phyloP scores from a whole-genome alignment of 2,888 invertebrate genomes.

The Plebejus melissa region DNA sequence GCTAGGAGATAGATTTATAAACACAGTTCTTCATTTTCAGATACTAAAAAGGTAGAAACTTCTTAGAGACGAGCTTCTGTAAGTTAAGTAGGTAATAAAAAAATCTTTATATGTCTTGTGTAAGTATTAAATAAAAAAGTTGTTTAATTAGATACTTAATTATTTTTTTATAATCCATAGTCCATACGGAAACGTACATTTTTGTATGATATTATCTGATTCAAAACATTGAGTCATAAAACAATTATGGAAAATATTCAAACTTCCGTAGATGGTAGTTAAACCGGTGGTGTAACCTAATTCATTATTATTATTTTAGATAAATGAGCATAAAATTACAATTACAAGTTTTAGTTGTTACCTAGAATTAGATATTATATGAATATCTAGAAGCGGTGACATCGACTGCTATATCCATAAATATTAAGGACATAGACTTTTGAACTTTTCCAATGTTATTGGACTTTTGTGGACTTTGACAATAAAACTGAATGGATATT shows the following conservation, averaged over 20 bases:
- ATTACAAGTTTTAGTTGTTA: not conserved
- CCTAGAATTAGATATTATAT: not conserved
- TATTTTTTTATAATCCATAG: not conserved
- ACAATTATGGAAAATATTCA: conserved; percentile 8
- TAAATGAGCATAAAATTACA: not conserved
- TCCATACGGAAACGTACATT: not conserved
- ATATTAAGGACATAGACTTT: not conserved
- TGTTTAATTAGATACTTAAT: too few species aligned
- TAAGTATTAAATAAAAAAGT: too few species aligned
- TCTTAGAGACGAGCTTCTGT: not conserved
- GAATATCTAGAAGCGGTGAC: not conserved
- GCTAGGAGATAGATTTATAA: not conserved
- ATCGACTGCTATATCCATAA: not conserved
- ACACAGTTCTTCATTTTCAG: not conserved
- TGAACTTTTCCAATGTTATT: not conserved
- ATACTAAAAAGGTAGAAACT: not conserved
- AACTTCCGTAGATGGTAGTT: conserved; percentile 7
- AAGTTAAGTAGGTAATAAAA: not conserved
- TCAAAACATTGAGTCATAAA: not conserved
- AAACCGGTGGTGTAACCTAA: not conserved
- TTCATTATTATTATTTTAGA: not conserved
- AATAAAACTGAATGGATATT: too few species aligned
- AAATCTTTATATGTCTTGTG: not conserved
- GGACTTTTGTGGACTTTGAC: not conserved
- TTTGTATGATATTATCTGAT: not conserved